Percentiles rank a stretch among this genome's conserved stretches.
Evolutionary conservation across 2,888 invertebrate species (phyloP).

Genomic region (Crioceris asparagi): DNA sequence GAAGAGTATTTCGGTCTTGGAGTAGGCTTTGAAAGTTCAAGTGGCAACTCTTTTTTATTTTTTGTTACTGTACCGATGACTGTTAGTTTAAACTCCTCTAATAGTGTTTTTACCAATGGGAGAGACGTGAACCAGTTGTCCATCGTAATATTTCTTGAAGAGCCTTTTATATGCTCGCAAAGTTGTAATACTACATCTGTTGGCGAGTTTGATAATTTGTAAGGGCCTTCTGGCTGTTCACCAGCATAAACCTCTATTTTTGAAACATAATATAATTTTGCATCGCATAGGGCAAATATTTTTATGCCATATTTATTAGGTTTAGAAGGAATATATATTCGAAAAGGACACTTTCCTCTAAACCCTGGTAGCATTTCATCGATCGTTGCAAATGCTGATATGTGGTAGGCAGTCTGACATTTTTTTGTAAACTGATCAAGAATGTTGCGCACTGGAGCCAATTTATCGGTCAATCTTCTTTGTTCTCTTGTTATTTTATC

Average conservation of each 20-base stretch:
- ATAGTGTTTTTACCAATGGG: neutral
- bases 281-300: slow-evolving; percentile 2
- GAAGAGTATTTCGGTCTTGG: neutral
- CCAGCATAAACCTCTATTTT: slow-evolving; percentile 3
- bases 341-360: slow-evolving; percentile 1
- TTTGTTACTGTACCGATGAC: neutral
- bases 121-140: slow-evolving; percentile 1
- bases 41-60: slow-evolving; percentile 1
- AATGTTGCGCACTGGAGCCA: neutral
- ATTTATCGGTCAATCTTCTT: neutral
- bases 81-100: neutral
- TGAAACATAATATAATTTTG: slow-evolving; percentile 2
- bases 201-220: slow-evolving; percentile 1
- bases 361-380: slow-evolving; percentile 5
- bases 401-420: slow-evolving; percentile 1
- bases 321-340: slow-evolving; percentile 3
- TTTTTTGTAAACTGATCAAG: slow-evolving; percentile 2
- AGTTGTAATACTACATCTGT: neutral
- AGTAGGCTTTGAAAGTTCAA: neutral
- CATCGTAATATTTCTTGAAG: slow-evolving; percentile 3
- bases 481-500: slow-evolving; percentile 1
- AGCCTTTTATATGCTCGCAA: slow-evolving; percentile 1
- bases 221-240: slow-evolving; percentile 2
- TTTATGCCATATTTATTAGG: slow-evolving; percentile 5
- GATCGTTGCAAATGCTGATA: slow-evolving; percentile 5